phyloP scores from a whole-genome alignment of 2,888 invertebrate species.

The Abrostola triplasia region DNA sequence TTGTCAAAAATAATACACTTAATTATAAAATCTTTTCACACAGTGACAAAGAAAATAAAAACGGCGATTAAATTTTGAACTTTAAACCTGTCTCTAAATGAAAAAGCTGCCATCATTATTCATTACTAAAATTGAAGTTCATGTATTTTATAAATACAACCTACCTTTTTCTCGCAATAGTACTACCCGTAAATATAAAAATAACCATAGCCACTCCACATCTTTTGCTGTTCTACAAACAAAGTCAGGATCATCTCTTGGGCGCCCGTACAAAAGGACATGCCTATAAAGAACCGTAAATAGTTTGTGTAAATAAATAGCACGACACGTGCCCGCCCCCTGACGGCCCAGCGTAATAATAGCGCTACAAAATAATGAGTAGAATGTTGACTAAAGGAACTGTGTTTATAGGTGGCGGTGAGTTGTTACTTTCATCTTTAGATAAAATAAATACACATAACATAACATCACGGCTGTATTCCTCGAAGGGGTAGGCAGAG shows the following conservation, averaged over 20 bases:
- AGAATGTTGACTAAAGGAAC: not conserved
- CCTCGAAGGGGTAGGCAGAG: too few species aligned
- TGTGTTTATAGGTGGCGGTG: not conserved
- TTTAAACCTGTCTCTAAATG: too few species aligned
- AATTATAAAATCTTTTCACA: too few species aligned
- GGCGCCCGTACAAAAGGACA: conserved; percentile 63
- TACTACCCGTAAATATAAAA: not conserved
- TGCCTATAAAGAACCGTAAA: conserved; percentile 45
- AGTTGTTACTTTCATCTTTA: not conserved
- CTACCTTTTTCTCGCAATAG: too few species aligned
- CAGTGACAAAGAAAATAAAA: too few species aligned
- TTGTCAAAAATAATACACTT: too few species aligned
- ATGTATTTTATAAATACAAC: too few species aligned
- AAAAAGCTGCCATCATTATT: too few species aligned
- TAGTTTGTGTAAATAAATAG: conserved; percentile 45
- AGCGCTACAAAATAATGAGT: conserved; percentile 14
- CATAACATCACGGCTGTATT: too few species aligned
- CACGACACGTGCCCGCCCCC: conserved; percentile 32
- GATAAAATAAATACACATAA: too few species aligned
- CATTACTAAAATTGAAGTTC: too few species aligned
- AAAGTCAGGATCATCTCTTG: conserved; percentile 66
- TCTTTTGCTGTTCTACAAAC: conserved; percentile 36
- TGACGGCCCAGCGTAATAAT: conserved; percentile 18
- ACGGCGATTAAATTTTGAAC: too few species aligned
- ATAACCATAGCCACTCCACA: conserved; percentile 24